phyloP scores from a whole-genome alignment of 2,113 vertebrate genomes.

The Colaptes auratus region DNA sequence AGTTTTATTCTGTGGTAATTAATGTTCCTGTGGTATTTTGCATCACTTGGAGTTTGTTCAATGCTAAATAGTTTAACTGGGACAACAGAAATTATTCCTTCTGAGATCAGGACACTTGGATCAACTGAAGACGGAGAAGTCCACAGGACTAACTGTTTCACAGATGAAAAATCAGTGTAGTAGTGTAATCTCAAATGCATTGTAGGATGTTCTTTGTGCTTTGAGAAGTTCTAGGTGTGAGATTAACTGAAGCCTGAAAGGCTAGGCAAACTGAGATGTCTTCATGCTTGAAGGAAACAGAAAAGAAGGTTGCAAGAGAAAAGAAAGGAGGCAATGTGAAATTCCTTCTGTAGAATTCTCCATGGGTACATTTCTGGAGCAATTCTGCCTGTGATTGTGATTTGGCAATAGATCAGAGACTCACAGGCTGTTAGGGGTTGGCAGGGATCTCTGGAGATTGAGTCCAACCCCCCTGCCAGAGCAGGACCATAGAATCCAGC shows the following conservation, averaged over 20 bases:
- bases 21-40: constrained; percentile 21
- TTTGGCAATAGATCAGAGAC: background rate
- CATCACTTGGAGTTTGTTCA: constrained; percentile 43
- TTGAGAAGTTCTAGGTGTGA: background rate
- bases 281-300: background rate
- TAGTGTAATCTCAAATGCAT: background rate
- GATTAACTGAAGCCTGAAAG: background rate
- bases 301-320: background rate
- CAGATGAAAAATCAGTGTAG: background rate
- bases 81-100: background rate
- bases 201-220: background rate
- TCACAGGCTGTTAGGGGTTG: too few relatives aligned
- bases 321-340: background rate
- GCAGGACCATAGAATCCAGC: too few relatives aligned
- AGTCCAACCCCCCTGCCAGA: too few relatives aligned
- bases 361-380: background rate
- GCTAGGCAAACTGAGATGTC: background rate
- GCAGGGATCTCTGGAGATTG: too few relatives aligned
- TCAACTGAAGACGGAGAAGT: background rate
- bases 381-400: background rate
- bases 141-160: background rate
- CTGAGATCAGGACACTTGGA: background rate
- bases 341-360: background rate
- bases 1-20: constrained; percentile 25
- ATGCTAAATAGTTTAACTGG: constrained; percentile 33